Percentiles rank a stretch among this genome's conserved stretches.
phyloP scores from a whole-genome alignment of 2,113 vertebrate genomes.

The Sakesphorus luctuosus region DNA sequence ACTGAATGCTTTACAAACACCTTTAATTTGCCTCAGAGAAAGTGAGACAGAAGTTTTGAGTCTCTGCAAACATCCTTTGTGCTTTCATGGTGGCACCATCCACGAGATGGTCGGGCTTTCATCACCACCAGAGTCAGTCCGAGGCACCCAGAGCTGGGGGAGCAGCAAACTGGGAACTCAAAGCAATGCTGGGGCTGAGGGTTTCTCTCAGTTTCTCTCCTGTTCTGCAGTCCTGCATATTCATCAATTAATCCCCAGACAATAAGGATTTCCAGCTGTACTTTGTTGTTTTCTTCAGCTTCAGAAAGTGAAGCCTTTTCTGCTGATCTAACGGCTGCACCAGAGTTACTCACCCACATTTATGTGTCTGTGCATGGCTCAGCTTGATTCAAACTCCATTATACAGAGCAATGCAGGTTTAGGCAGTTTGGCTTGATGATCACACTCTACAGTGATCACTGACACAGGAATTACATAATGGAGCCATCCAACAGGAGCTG shows the following conservation, averaged over 20 bases:
- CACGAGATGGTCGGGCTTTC: background rate
- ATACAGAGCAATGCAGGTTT: background rate
- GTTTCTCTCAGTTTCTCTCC: background rate
- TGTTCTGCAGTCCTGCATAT: background rate
- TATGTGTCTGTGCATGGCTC: background rate
- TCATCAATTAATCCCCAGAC: background rate
- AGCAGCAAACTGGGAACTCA: background rate
- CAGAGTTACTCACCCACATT: background rate
- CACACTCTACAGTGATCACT: background rate
- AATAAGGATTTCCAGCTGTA: background rate
- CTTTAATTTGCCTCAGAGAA: conserved; percentile 4
- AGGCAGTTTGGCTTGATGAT: background rate
- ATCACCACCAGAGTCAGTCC: background rate
- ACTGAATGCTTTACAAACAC: background rate
- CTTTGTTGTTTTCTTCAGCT: background rate
- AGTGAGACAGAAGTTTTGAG: background rate
- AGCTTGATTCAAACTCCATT: background rate
- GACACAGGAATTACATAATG: background rate
- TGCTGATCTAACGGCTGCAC: background rate
- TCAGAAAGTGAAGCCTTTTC: background rate
- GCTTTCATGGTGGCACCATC: background rate
- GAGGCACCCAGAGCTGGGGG: background rate
- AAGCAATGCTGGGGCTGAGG: background rate
- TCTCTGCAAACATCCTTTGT: background rate
- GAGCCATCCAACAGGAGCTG: background rate